Evolutionary conservation across 2,113 vertebrate species (phyloP), one percentile per base, ranked within the genome.

Genomic region (Cavia porcellus): DNA sequence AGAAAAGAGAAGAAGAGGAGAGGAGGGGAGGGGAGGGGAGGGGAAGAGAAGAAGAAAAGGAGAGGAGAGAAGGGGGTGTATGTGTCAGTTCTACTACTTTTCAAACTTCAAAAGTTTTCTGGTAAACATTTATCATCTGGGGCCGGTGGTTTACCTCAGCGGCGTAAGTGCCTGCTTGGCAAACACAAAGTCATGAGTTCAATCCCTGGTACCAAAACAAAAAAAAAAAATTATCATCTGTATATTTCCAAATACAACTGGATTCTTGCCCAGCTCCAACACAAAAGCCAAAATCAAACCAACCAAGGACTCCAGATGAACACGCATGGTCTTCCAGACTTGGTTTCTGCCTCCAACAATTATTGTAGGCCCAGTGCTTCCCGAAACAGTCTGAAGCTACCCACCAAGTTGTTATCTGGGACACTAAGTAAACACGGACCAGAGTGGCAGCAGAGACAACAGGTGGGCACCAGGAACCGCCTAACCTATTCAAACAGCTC

Each of bases 21-120:
- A 1, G 19, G 7, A 22, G 14, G 35, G 19, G 3, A 7, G 75
- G 20, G 0, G 70, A 3, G 22, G 7, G 11, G 38, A 9, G 20
- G 68, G 19, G 32, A 14, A n/a, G 0, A 42, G 3, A n/a, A 25
- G 5, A 70, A 0, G 6, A n/a, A 70, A 19, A n/a, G 19, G 12
- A 38, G 5, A 70, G 28, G 42, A 75, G 59, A 42, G 42, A 59
- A n/a, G n/a, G n/a, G n/a, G n/a, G n/a, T n/a, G n/a, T n/a, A n/a
- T n/a, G n/a, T n/a, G 61, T 52, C 19, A 57, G 62, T 38, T 35
- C 35, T 64, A 89, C 30, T 35, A 83, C 77, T 96, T 93, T 87
- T 94, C 74, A 97, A 82, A 93, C 68, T 75, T 96, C 86, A 88
- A 35, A 80, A 66, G 52, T 90, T 89, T 87, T 95, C 85, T 90